phyloP scores from a whole-genome alignment of 53 echinoderm and acorn worm species.

The Antedon mediterranea region DNA sequence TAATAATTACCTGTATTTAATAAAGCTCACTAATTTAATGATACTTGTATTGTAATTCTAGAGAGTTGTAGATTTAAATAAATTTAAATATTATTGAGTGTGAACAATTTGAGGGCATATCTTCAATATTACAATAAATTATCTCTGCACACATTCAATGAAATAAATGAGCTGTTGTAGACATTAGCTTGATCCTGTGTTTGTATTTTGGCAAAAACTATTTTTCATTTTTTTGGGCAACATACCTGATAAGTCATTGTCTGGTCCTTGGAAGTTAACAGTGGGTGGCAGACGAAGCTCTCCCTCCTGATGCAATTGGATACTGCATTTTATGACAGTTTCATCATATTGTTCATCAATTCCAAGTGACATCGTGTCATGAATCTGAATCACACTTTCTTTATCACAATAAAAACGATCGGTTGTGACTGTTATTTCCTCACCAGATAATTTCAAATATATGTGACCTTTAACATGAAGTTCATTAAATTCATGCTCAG shows the following conservation, averaged over 20 bases:
- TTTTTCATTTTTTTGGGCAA: too few relatives aligned
- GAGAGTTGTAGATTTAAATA: too few relatives aligned
- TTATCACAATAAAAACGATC: slow-evolving; percentile 27
- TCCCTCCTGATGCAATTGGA: slow-evolving; percentile 42
- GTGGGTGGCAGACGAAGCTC: slow-evolving; percentile 63
- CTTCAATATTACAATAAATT: too few relatives aligned
- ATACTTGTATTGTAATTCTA: too few relatives aligned
- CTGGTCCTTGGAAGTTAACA: slow-evolving; percentile 56
- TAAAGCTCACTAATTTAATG: too few relatives aligned
- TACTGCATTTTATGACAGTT: slow-evolving; percentile 46
- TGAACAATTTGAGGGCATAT: too few relatives aligned
- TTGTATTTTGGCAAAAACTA: too few relatives aligned
- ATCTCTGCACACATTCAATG: too few relatives aligned
- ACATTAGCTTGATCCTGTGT: too few relatives aligned
- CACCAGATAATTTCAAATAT: slow-evolving; percentile 37
- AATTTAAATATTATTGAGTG: too few relatives aligned
- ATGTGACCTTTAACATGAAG: slow-evolving; percentile 47
- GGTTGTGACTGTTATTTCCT: slow-evolving; percentile 18
- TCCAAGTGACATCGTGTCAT: slow-evolving; percentile 64
- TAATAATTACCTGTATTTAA: not conserved
- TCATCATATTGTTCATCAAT: slow-evolving; percentile 31
- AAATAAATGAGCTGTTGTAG: too few relatives aligned
- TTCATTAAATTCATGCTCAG: slow-evolving; percentile 42
- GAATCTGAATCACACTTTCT: slow-evolving; percentile 44
- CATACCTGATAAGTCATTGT: slow-evolving; percentile 59